Base-by-base conservation (phyloP, 2,797 vertebrate species). In the Atherinosoma microstoma region DNA sequence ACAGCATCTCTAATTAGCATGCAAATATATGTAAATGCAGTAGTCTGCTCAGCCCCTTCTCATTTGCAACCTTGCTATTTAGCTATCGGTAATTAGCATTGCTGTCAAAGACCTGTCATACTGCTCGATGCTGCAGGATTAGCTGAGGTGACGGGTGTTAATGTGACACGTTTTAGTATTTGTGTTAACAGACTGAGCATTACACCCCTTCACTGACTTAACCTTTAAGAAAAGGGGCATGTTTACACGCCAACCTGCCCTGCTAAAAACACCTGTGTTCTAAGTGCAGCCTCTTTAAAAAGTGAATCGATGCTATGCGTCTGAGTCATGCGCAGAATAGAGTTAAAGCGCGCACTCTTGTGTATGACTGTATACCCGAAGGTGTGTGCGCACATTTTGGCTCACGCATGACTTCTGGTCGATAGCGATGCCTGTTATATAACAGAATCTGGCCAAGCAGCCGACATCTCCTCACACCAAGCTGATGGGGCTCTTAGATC, bases 1-100 rank as follows among this genome's bases (percentile, higher is more conserved):
- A 88, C 83, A 86, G 79, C 24, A 49, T 65, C 73, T 72, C 58
- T 90, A 74, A 93, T 93, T 87, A 91, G 45, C 68, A 92, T 93
- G 89, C 76, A 92, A 92, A 94, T 92, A 47, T 87, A 92, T 94
- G 92, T 86, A 91, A 91, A 93, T 90, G 30, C 70, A 83, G 61
- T 89, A 75, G 56, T 84, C 73, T 72, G 64, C 79, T 69, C 62
- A 66, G 65, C 77, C 80, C 51, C 78, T 75, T 84, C 78, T 84
- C 80, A 84, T 80, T 78, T 86, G 83, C 77, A 84, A 73, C 82
- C 78, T 80, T 84, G 77, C 84, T 91, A 85, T 92, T 92, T 91
- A 87, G 77, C 88, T 83, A 85, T 86, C 75, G 72, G 82, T 79
- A 81, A 93, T 91, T 88, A 89, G 76, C 67, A 76, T 77, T 72